These are phyloP conservation scores for Apogon talboti DNA, from an alignment of 2,797 vertebrate species.

Conservation along the genomic window DNA sequence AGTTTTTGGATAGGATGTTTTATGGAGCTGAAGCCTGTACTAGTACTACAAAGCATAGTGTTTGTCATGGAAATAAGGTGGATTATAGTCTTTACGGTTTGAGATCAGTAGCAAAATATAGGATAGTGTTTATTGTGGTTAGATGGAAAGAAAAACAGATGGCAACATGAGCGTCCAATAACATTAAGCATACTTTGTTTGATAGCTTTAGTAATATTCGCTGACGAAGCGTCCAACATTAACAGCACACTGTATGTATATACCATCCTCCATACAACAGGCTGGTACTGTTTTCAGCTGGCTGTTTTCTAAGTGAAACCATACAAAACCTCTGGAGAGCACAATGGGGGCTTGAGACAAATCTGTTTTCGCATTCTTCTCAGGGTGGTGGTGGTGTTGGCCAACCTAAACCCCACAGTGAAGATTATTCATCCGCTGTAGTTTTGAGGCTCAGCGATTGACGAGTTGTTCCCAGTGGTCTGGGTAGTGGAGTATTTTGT, in stretches of 20 bases:
- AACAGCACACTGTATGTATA: constrained; percentile 10
- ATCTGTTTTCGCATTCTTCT: constrained; percentile 72
- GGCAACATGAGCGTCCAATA: constrained; percentile 61
- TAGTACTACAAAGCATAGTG: constrained; percentile 76
- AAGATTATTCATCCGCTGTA: constrained; percentile 70
- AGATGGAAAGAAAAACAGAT: constrained; percentile 53
- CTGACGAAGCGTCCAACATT: constrained; percentile 22
- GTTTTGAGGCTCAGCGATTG: constrained; percentile 66
- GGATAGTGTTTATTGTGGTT: constrained; percentile 71
- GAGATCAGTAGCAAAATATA: constrained; percentile 77
- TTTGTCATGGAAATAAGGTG: constrained; percentile 81
- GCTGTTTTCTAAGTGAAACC: constrained; percentile 70
- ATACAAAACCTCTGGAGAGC: constrained; percentile 65
- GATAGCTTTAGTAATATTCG: constrained; percentile 45
- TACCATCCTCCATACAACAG: constrained; percentile 32
- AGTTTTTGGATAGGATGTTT: constrained; percentile 72
- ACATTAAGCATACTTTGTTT: constrained; percentile 51
- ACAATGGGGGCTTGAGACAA: constrained; percentile 58
- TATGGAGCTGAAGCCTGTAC: constrained; percentile 65
- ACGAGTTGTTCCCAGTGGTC: constrained; percentile 81
- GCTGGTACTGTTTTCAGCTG: constrained; percentile 49
- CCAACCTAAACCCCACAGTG: constrained; percentile 73
- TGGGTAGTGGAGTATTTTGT: constrained; percentile 74
- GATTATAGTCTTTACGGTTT: constrained; percentile 80
- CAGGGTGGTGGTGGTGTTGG: constrained; percentile 62